Evolutionary conservation across 2,113 vertebrate species (phyloP).

Genomic region (Gallinago paraguaiae): DNA sequence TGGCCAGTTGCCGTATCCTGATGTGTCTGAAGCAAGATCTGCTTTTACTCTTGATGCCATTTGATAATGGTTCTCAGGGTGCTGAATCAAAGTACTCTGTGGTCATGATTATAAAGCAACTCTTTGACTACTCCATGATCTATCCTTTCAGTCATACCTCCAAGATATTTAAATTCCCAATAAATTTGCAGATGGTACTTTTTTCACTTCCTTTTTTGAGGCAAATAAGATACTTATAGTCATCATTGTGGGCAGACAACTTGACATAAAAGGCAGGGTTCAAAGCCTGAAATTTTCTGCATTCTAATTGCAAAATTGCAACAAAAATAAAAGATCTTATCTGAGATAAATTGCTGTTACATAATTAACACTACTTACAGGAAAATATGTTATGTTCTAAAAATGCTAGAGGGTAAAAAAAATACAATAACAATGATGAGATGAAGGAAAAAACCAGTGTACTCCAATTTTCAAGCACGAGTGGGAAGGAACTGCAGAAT

Average conservation of each 20-base stretch:
- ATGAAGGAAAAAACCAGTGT: constrained; percentile 57
- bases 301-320: constrained; percentile 72
- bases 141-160: constrained; percentile 20
- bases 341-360: constrained; percentile 69
- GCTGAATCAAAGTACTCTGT: neutral
- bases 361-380: constrained; percentile 68
- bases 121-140: neutral
- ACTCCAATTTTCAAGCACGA: constrained; percentile 68
- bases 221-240: constrained; percentile 53
- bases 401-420: constrained; percentile 70
- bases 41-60: neutral
- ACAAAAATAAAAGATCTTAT: constrained; percentile 71
- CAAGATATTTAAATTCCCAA: constrained; percentile 49
- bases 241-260: constrained; percentile 67
- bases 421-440: constrained; percentile 70
- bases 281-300: constrained; percentile 64
- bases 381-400: constrained; percentile 71
- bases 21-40: neutral
- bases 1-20: neutral
- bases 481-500: constrained; percentile 71
- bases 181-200: constrained; percentile 68
- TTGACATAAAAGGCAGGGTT: constrained; percentile 68
- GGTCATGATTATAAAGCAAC: neutral
- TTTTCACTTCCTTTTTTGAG: constrained; percentile 70
- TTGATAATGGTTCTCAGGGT: neutral